Conservation (phyloP, 35 echinoderm and acorn worm species). For the Apostichopus japonicus region DNA sequence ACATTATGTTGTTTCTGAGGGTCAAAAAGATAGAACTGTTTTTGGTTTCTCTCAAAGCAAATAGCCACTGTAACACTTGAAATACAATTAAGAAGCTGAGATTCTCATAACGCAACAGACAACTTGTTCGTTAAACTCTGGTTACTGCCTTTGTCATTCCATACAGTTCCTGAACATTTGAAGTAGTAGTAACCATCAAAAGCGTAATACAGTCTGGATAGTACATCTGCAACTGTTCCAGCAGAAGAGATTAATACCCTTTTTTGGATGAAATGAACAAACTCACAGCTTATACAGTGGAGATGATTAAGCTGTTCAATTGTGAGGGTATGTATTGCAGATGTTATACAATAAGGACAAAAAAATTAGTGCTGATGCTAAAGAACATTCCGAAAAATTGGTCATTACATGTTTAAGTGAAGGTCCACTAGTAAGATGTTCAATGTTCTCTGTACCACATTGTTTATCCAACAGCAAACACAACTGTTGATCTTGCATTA, state of each 20-base stretch:
- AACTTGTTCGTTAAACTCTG: conserved; percentile 11
- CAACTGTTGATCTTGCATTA: background rate
- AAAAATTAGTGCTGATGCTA: background rate
- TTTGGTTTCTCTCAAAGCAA: background rate
- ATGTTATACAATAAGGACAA: background rate
- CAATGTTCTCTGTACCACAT: background rate
- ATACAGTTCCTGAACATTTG: conserved; percentile 32
- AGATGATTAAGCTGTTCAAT: background rate
- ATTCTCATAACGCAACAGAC: background rate
- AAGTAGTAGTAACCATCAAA: conserved; percentile 14
- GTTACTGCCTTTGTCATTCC: background rate
- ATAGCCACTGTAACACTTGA: background rate
- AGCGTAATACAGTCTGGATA: background rate
- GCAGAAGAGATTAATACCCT: background rate
- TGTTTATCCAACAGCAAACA: background rate
- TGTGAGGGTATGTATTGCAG: background rate
- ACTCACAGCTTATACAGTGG: conserved; percentile 2
- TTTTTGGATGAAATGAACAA: conserved; percentile 21
- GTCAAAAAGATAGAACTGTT: conserved; percentile 5
- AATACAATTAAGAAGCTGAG: background rate
- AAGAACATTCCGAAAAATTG: background rate
- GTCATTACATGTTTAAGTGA: background rate
- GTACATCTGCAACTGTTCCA: background rate
- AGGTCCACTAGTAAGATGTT: background rate
- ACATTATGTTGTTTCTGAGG: background rate